Evolutionary conservation across 2,113 vertebrate species (phyloP), one percentile per base, ranked within the genome.

Genomic region (Accipiter cooperii): DNA sequence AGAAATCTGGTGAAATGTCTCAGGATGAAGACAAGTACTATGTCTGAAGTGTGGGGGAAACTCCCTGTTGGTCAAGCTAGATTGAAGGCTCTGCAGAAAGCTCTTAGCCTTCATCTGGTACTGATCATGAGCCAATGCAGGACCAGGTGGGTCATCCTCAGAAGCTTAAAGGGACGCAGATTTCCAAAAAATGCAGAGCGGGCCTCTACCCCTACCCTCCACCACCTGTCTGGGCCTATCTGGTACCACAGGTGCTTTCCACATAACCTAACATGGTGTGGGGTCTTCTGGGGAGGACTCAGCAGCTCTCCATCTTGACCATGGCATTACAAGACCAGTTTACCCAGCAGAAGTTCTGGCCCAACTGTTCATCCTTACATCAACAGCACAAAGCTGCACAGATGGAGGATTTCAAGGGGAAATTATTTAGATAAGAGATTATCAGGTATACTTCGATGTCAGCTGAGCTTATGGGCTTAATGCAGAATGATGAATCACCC

Each of bases 401-500:
- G 94, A 92, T 79, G 91, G 94, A 79, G 74, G 80, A 92, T 90
- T 97, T 95, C 91, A 93, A 95, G 89, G 77, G 90, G 87, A 96
- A 94, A 95, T 96, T 93, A 96, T 97, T 96, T 95, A 96, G 95
- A 82, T 96, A 94, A 82, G 91, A 95, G 77, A 97, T 95, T 96
- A 95, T 92, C 90, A 97, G 86, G 92, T 96, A 94, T 57, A 82
- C 57, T 69, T 94, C 1, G 34, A 79, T 91, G 95, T 96, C 91
- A 97, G 61, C 47, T 75, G 92, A 92, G 77, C 13, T 91, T 87
- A 92, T 54, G 86, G 84, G 70, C 84, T 97, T 97, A 97, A 97
- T 92, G 91, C 74, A 96, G 77, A 84, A 91, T 96, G 95, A 97
- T 94, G 91, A 93, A 95, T 96, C 91, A 92, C 77, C 86, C 91